Evolutionary conservation across 1,140 invertebrate genomes (phyloP), one percentile per base, ranked within the genome.

Genomic region (Aphaenogaster floridana): DNA sequence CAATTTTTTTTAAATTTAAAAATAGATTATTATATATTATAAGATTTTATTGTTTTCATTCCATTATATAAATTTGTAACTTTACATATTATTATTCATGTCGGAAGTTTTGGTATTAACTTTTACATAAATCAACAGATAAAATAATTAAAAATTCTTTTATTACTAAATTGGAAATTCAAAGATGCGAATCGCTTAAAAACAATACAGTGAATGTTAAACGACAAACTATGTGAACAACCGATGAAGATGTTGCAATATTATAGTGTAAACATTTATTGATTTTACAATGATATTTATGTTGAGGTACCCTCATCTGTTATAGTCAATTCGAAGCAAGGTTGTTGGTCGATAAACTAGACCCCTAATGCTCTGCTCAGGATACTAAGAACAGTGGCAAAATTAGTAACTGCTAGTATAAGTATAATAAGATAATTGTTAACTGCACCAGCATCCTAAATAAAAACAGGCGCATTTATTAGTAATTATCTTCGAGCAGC

Each of bases 271-370:
- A 66, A 42, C 1, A 64, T 66, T 63, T 42, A 45, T 68, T 45
- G 39, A 68, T 45, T 45, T 5, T 21, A 68, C n/a, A 68, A 68
- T 2, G n/a, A 68, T 68, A 39, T 11, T 64, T 0, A 45, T 13
- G n/a, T 28, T 13, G 17, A 45, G n/a, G 11, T 68, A 68, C 54
- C 80, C 13, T 74, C 68, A 59, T 74, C 17, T 83, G 80, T 83
- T 83, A 74, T 7, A 74, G 54, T 83, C 80, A 74, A 50, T 1
- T 2, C 9, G 7, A 59, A 80, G 48, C 63, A 69, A 39, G 68
- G 34, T 45, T 83, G 80, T 13, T 83, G 39, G 80, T 83, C 80
- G 80, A 83, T 83, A 83, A 83, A 61, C 80, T 74, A 83, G 80
- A 72, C 54, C 48, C 28, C 68, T 59, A 17, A 48, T 34, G 28